A percentile compares a stretch with the other conserved stretches of the same genome.
Conservation (phyloP, 2,113 vertebrate species). For the Corvus cornix region DNA sequence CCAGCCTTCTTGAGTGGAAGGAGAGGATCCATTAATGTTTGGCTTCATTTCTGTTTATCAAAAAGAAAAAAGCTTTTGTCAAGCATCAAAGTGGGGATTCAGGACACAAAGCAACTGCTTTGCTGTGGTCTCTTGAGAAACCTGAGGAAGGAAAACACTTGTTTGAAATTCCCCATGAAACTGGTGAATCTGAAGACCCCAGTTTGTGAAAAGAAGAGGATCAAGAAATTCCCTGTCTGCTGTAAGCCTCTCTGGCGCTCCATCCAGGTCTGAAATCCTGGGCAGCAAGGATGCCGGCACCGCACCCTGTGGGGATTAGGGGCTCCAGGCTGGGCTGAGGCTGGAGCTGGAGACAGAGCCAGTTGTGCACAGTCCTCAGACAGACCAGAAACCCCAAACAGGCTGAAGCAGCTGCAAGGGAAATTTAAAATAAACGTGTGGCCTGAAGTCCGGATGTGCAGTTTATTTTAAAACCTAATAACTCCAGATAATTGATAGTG, state of each 20-base stretch:
- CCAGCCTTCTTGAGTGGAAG: conserved; percentile 7
- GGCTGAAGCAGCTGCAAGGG: neutral
- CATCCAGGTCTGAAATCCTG: neutral
- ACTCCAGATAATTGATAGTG: conserved; percentile 56
- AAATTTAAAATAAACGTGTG: neutral
- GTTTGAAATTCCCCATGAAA: conserved; percentile 10
- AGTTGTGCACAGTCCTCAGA: neutral
- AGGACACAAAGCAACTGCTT: neutral
- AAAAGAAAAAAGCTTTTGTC: conserved; percentile 57
- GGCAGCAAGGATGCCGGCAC: neutral
- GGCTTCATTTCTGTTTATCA: conserved; percentile 63
- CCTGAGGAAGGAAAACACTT: neutral
- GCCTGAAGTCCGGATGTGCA: neutral
- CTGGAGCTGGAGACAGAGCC: neutral
- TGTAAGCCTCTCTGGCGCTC: neutral
- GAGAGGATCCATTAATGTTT: conserved; percentile 33
- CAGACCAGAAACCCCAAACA: neutral
- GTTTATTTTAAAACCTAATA: conserved; percentile 51
- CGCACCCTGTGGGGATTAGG: fast-evolving
- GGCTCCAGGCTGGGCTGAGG: neutral
- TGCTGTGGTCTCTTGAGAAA: neutral
- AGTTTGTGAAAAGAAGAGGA: neutral
- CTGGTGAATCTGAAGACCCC: neutral
- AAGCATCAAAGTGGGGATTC: neutral
- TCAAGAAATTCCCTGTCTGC: neutral